phyloP scores from a whole-genome alignment of 37 sponge, comb jelly and placozoan species.

The Aplysina aerophoba region DNA sequence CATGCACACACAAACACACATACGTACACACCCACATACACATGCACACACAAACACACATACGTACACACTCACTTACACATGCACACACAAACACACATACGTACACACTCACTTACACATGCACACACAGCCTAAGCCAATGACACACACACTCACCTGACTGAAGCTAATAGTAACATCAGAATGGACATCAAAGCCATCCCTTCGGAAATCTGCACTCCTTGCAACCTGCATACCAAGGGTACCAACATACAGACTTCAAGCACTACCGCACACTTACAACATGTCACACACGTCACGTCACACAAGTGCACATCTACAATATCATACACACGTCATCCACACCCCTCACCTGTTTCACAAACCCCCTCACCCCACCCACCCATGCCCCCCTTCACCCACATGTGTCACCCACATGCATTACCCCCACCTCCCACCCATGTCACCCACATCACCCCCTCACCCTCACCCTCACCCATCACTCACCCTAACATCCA shows the following conservation, averaged over 20 bases:
- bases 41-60: neutral
- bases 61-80: neutral
- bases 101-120: neutral
- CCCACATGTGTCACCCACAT: no score
- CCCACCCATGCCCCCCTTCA: no score
- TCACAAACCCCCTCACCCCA: no score
- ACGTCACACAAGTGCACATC: no score
- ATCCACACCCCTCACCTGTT: no score
- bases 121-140: neutral
- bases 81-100: neutral
- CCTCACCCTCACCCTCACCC: no score
- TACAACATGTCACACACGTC: no score
- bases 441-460: neutral
- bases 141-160: slow-evolving; percentile 4
- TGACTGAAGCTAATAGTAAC: slow-evolving; percentile 74
- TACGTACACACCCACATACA: no score
- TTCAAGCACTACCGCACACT: no score
- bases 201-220: slow-evolving; percentile 73
- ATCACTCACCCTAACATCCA: slow-evolving; percentile 56
- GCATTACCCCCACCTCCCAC: neutral
- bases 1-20: neutral
- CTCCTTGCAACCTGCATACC: slow-evolving; percentile 64
- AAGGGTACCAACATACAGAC: no score
- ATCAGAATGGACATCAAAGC: slow-evolving; percentile 83
- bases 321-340: no score